Conservation (phyloP, 2,888 invertebrate genomes). For the Aporophyla lueneburgensis region DNA sequence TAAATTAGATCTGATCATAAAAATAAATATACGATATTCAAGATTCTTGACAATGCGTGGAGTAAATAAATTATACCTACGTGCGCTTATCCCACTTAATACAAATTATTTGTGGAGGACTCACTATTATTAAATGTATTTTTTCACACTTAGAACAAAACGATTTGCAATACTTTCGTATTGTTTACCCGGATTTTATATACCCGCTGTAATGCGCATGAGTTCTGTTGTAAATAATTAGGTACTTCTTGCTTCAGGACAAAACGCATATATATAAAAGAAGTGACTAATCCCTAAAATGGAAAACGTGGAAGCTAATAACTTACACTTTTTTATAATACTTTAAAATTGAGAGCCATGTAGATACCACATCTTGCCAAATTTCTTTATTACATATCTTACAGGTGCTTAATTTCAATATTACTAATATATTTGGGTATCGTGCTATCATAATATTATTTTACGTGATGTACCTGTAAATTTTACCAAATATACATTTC, state of each 20-base stretch:
- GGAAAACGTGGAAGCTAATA: slow-evolving; percentile 3
- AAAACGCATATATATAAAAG: not conserved
- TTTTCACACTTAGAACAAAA: not conserved
- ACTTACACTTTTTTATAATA: slow-evolving; percentile 32
- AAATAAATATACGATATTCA: slow-evolving; percentile 30
- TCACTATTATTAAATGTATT: not conserved
- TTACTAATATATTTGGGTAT: slow-evolving; percentile 59
- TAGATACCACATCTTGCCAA: slow-evolving; percentile 63
- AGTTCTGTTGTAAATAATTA: slow-evolving; percentile 25
- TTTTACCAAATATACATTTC: slow-evolving; percentile 86
- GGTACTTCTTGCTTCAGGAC: slow-evolving; percentile 6
- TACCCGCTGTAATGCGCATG: not conserved
- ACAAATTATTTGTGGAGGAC: not conserved
- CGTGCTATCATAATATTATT: slow-evolving; percentile 72
- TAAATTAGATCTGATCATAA: slow-evolving; percentile 63
- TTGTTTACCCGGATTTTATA: not conserved
- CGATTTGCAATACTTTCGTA: not conserved
- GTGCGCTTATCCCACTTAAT: not conserved
- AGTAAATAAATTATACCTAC: not conserved
- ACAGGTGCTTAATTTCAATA: slow-evolving; percentile 62
- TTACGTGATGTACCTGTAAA: slow-evolving; percentile 84
- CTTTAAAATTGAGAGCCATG: slow-evolving; percentile 12
- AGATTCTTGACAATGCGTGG: slow-evolving; percentile 23
- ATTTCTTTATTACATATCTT: slow-evolving; percentile 41
- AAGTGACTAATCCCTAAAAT: slow-evolving; percentile 1